Evolutionary conservation across 2,113 vertebrate genomes (phyloP).

Genomic region (Rhabdornis inornatus): DNA sequence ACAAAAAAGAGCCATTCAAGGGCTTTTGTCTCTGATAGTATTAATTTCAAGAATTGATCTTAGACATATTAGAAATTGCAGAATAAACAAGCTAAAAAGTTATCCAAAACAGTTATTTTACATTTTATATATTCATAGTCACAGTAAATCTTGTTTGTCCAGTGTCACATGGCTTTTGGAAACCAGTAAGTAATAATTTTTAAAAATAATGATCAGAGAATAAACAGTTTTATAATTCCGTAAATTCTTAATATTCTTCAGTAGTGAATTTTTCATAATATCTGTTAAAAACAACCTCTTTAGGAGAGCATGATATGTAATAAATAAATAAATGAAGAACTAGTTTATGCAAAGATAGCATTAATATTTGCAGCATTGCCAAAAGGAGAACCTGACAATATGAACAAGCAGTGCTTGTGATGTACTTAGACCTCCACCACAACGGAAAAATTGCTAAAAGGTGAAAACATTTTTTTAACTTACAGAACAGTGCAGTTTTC

Average conservation of each 20-base stretch:
- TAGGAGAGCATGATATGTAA: background rate
- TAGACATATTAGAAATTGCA: background rate
- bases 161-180: background rate
- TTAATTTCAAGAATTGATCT: background rate
- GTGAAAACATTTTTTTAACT: background rate
- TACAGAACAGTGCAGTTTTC: background rate
- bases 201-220: background rate
- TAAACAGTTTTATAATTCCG: background rate
- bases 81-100: background rate
- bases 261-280: background rate
- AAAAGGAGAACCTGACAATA: background rate
- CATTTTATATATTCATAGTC: background rate
- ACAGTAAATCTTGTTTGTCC: background rate
- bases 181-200: background rate
- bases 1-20: background rate
- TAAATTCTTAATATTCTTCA: background rate
- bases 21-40: background rate
- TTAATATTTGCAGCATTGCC: background rate
- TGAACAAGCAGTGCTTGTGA: background rate
- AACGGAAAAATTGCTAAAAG: background rate
- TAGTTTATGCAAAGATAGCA: background rate
- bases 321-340: background rate
- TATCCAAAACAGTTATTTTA: background rate
- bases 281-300: background rate
- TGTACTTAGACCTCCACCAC: background rate